Conservation (phyloP, 2,113 vertebrate species). For the Syngnathus scovelli region DNA sequence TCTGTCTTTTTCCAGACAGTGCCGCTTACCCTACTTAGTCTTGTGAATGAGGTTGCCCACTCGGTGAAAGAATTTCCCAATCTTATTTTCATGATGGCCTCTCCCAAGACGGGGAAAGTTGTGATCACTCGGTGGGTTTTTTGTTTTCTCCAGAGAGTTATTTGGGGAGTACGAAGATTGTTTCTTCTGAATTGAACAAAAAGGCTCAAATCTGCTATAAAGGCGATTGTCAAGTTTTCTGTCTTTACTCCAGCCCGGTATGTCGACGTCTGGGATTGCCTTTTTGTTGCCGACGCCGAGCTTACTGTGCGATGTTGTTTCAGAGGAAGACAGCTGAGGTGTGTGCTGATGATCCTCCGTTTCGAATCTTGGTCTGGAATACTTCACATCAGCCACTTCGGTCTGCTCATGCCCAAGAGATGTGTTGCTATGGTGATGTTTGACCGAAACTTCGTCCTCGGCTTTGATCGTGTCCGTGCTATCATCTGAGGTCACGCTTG, state of each 20-base stretch:
- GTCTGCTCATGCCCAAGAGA: constrained; percentile 27
- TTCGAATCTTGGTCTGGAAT: constrained; percentile 79
- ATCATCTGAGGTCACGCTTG: constrained; percentile 73
- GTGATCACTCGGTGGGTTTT: constrained; percentile 53
- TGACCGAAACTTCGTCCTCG: constrained; percentile 73
- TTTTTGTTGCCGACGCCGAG: constrained; percentile 10
- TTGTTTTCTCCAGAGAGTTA: constrained; percentile 63
- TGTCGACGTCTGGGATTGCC: constrained; percentile 36
- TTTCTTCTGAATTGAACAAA: constrained; percentile 75
- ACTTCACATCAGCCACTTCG: constrained; percentile 62
- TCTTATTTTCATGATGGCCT: constrained; percentile 81
- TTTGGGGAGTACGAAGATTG: constrained; percentile 14
- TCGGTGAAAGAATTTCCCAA: constrained; percentile 85
- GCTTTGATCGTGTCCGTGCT: constrained; percentile 83
- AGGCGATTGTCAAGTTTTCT: constrained; percentile 66
- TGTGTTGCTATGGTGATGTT: constrained; percentile 47
- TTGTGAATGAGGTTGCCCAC: constrained; percentile 81
- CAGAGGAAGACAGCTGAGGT: background rate
- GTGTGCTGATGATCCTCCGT: constrained; percentile 74
- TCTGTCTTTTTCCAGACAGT: background rate
- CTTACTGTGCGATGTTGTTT: constrained; percentile 20
- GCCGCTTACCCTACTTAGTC: constrained; percentile 68
- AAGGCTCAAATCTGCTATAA: constrained; percentile 84
- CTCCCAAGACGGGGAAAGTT: constrained; percentile 55
- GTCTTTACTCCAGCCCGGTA: constrained; percentile 54